A percentile compares a stretch with the other conserved stretches of the same genome.
phyloP scores from a whole-genome alignment of 2,797 vertebrate species.

The Adelosebastes latens region DNA sequence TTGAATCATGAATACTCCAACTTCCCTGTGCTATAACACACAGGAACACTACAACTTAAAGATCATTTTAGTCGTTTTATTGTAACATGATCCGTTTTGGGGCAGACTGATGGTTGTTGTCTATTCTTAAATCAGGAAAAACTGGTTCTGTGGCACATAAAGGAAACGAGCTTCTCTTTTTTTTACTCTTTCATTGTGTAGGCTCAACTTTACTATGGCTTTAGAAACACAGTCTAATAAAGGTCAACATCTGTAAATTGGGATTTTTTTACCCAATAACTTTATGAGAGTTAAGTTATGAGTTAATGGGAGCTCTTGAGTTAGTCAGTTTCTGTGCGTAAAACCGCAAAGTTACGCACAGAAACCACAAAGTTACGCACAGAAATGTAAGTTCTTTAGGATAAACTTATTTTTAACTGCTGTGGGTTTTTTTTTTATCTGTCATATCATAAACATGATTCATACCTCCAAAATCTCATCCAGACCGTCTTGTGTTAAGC shows the following conservation, averaged over 20 bases:
- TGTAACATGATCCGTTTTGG: background rate
- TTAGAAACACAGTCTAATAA: background rate
- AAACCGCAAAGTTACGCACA: background rate
- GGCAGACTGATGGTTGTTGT: background rate
- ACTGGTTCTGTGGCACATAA: conserved; percentile 10
- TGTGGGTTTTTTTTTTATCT: background rate
- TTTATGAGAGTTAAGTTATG: background rate
- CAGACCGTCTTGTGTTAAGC: conserved; percentile 85
- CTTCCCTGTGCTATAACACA: background rate
- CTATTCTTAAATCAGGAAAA: conserved; percentile 19
- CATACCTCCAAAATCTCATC: conserved; percentile 90
- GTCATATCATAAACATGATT: background rate
- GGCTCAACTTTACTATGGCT: background rate
- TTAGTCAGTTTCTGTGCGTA: background rate
- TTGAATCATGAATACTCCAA: background rate
- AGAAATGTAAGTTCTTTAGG: background rate
- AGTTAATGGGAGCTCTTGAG: background rate
- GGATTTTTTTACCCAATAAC: background rate
- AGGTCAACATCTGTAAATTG: background rate
- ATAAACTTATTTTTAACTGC: background rate
- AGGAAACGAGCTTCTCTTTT: background rate
- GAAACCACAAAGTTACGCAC: background rate
- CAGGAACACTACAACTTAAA: background rate
- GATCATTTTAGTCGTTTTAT: accelerated
- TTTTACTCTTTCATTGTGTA: background rate